A percentile compares a stretch with the other conserved stretches of the same genome.
Conservation (phyloP, 92 coral and sea anemone genomes). For the Isaurus tuberculatus region DNA sequence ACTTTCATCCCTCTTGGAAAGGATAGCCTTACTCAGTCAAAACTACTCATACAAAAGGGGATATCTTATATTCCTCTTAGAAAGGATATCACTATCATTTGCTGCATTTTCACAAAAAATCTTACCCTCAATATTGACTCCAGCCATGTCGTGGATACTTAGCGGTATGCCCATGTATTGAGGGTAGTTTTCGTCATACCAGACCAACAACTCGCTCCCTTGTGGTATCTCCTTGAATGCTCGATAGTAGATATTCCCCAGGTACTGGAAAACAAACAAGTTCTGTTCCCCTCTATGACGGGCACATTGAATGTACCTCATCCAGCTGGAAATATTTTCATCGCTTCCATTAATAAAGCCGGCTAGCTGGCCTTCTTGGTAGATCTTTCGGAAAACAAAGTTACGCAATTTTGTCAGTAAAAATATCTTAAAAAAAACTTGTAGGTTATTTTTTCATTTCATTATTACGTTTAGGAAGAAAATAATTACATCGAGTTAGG, state of each 20-base stretch:
- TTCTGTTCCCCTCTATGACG: conserved; percentile 89
- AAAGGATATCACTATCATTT: background rate
- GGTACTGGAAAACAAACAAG: conserved; percentile 89
- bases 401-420: background rate
- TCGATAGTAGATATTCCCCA: conserved; percentile 86
- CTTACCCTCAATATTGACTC: conserved; percentile 46
- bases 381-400: conserved; percentile 50
- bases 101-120: no score
- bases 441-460: no score
- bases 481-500: no score
- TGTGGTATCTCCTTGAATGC: conserved; percentile 88
- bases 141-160: conserved; percentile 61
- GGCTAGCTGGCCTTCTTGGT: conserved; percentile 70
- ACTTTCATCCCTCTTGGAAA: no score
- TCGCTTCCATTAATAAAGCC: conserved; percentile 91
- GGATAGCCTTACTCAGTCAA: no score
- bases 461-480: no score
- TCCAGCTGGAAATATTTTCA: conserved; percentile 90
- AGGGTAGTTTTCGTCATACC: conserved; percentile 91
- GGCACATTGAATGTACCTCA: conserved; percentile 95
- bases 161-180: conserved; percentile 93
- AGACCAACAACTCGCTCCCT: conserved; percentile 90
- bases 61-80: background rate
- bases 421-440: no score
- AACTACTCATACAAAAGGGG: background rate